Percentiles rank a stretch among this genome's conserved stretches.
Evolutionary conservation across 2,113 vertebrate species (phyloP).

Genomic region (Poecile atricapillus): DNA sequence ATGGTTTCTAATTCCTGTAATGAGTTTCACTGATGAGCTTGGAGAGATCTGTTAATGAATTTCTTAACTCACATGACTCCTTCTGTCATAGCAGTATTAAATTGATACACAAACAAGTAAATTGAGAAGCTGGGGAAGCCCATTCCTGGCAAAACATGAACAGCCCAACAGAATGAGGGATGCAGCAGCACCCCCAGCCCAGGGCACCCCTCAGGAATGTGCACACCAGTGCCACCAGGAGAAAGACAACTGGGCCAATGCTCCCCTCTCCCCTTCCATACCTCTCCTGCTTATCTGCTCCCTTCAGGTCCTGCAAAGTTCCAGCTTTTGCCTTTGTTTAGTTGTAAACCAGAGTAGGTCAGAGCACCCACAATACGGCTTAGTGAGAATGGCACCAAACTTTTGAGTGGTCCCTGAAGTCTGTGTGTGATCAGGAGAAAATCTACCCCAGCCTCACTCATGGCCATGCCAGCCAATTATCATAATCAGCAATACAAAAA

Average conservation of each 20-base stretch:
- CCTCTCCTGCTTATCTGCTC: neutral
- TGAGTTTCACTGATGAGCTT: neutral
- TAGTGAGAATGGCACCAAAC: neutral
- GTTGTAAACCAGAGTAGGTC: neutral
- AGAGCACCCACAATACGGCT: neutral
- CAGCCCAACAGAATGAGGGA: neutral
- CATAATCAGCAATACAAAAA: neutral
- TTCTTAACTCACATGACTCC: neutral
- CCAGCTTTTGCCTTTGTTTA: neutral
- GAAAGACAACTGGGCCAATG: fast-evolving
- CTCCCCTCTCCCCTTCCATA: neutral
- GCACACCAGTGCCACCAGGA: neutral
- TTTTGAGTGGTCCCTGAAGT: neutral
- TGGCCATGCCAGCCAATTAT: neutral
- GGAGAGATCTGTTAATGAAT: neutral
- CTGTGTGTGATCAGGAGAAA: neutral
- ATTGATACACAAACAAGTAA: neutral
- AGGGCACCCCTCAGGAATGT: neutral
- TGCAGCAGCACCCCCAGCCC: neutral
- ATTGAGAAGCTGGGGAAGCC: neutral
- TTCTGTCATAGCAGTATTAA: neutral
- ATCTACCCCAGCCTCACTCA: neutral
- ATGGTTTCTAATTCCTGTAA: conserved; percentile 15
- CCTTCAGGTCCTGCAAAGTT: neutral
- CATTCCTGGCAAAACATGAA: neutral